phyloP scores from a whole-genome alignment of 2,113 vertebrate genomes.

The Gopherus flavomarginatus region DNA sequence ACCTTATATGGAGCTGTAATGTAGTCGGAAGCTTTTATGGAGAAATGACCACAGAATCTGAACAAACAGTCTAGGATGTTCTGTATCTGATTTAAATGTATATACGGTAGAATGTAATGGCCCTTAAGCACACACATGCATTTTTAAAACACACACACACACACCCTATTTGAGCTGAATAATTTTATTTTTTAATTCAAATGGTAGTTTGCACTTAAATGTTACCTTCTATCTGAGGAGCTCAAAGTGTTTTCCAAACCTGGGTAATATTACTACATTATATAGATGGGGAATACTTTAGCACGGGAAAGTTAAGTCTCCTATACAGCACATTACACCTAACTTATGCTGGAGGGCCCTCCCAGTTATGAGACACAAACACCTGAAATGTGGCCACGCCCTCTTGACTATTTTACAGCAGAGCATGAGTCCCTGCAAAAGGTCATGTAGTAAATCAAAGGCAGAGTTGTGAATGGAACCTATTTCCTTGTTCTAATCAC shows the following conservation, averaged over 20 bases:
- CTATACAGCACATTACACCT: not conserved
- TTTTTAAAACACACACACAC: too few relatives aligned
- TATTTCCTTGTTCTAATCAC: conserved; percentile 28
- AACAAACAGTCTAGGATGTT: not conserved
- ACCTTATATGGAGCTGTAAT: not conserved
- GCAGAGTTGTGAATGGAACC: not conserved
- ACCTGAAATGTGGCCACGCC: not conserved
- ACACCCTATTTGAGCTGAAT: not conserved
- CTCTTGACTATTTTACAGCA: not conserved
- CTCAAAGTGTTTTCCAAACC: not conserved
- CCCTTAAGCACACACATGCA: not conserved
- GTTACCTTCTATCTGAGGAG: not conserved
- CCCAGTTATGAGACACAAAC: conserved; percentile 1
- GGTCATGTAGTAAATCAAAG: not conserved
- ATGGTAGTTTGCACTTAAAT: not conserved
- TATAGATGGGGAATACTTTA: not conserved
- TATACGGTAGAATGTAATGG: not conserved
- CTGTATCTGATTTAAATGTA: not conserved
- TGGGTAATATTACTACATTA: not conserved
- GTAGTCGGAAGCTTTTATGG: not conserved
- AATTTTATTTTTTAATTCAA: not conserved
- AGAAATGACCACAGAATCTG: conserved; percentile 5
- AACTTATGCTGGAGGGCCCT: not conserved
- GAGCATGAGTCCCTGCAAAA: not conserved
- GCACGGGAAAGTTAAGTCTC: not conserved